phyloP scores from a whole-genome alignment of 2,888 invertebrate genomes.

The Diaprepes abbreviatus region DNA sequence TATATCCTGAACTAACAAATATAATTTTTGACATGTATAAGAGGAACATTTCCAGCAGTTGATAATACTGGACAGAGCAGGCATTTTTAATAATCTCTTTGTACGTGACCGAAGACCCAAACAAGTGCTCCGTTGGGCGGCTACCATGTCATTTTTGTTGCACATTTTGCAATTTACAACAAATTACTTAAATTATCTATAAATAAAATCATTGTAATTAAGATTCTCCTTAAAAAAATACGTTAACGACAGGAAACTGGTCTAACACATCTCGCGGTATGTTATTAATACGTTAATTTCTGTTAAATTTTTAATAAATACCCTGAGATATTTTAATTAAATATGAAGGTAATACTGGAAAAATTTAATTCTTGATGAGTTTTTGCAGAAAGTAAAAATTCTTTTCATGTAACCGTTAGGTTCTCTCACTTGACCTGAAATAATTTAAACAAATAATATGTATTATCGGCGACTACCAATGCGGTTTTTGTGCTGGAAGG shows the following conservation, averaged over 20 bases:
- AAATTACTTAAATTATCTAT: slow-evolving; percentile 59
- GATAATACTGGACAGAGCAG: too few relatives aligned
- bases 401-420: neutral
- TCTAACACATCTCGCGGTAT: slow-evolving; percentile 49
- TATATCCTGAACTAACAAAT: too few relatives aligned
- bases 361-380: slow-evolving; percentile 24
- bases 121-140: slow-evolving; percentile 52
- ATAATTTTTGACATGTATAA: too few relatives aligned
- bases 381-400: slow-evolving; percentile 4
- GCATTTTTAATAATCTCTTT: neutral
- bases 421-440: neutral
- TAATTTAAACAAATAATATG: too few relatives aligned
- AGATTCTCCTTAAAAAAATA: slow-evolving; percentile 43
- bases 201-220: slow-evolving; percentile 58
- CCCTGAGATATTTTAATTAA: slow-evolving; percentile 45
- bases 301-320: slow-evolving; percentile 46
- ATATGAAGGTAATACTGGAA: slow-evolving; percentile 19
- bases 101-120: slow-evolving; percentile 2
- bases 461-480: too few relatives aligned
- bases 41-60: too few relatives aligned
- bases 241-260: slow-evolving; percentile 54
- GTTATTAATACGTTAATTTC: slow-evolving; percentile 49
- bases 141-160: slow-evolving; percentile 55
- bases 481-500: too few relatives aligned
- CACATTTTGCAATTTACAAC: slow-evolving; percentile 58